Evolutionary conservation across 2,113 vertebrate genomes (phyloP).

Genomic region (Craseonycteris thonglongyai): DNA sequence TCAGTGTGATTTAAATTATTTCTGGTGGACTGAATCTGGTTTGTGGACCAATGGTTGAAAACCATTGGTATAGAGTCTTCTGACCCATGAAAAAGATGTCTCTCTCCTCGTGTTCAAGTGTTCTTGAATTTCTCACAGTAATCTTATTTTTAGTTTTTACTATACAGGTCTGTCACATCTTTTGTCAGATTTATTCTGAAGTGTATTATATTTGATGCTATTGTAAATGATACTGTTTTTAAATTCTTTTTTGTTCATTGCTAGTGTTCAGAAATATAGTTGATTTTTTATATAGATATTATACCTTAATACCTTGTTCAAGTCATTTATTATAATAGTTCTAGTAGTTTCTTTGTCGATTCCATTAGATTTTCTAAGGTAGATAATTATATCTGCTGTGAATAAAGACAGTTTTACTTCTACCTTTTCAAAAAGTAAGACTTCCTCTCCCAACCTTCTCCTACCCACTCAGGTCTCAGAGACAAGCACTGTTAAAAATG

Average conservation of each 20-base stretch:
- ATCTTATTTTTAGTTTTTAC: neutral
- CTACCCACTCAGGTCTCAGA: neutral
- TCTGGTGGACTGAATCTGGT: no score
- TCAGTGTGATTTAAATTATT: no score
- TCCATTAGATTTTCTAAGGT: neutral
- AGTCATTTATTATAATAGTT: neutral
- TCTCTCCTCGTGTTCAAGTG: neutral
- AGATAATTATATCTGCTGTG: neutral
- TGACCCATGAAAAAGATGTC: neutral
- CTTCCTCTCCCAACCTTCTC: neutral
- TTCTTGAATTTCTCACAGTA: neutral
- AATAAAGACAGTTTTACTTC: conserved; percentile 5
- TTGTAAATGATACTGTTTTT: neutral
- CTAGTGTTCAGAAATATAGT: neutral
- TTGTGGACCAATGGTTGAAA: no score
- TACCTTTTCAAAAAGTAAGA: neutral
- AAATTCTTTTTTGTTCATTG: neutral
- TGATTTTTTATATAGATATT: neutral
- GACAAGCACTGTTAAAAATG: neutral
- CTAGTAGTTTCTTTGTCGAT: neutral
- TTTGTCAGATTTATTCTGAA: neutral
- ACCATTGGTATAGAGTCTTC: neutral
- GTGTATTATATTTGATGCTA: neutral
- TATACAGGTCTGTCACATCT: neutral
- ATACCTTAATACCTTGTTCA: neutral